These are phyloP conservation scores for Berghia stephanieae DNA, from an alignment of 1,140 invertebrate genomes.

Conservation along the genomic window DNA sequence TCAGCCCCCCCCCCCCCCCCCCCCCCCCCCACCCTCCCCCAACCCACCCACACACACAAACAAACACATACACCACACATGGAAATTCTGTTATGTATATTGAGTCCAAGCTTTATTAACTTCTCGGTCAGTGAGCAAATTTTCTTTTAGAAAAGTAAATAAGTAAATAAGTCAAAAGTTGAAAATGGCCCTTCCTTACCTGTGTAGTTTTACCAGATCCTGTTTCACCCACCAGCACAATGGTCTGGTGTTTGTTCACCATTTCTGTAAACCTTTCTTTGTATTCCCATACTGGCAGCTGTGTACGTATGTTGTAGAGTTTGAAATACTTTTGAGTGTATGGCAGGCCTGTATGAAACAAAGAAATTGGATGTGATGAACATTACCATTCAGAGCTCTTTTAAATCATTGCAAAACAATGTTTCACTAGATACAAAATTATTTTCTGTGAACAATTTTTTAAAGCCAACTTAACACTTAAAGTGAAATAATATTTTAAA, in stretches of 20 bases:
- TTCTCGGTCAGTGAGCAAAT: too few species aligned
- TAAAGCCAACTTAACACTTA: background rate
- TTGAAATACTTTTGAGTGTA: constrained; percentile 68
- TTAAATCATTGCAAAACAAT: background rate
- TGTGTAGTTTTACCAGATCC: constrained; percentile 97
- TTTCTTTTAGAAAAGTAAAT: too few species aligned
- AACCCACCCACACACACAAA: too few species aligned
- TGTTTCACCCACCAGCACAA: constrained; percentile 94
- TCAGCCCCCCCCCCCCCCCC: too few species aligned
- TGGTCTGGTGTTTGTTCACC: constrained; percentile 87
- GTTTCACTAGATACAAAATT: background rate
- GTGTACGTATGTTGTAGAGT: constrained; percentile 82
- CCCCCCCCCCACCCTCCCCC: too few species aligned
- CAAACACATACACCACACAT: too few species aligned
- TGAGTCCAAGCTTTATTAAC: too few species aligned
- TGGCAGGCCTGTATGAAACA: constrained; percentile 56
- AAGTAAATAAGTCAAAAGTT: too few species aligned
- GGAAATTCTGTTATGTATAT: too few species aligned
- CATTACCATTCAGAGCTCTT: background rate
- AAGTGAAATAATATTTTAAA: too few species aligned
- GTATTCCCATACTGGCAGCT: constrained; percentile 97
- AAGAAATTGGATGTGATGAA: background rate
- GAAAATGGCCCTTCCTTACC: constrained; percentile 55
- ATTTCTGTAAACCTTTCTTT: constrained; percentile 94
- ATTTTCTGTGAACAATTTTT: background rate